These are phyloP conservation scores for Ptilorrhoa leucosticta DNA, from an alignment of 2,113 vertebrate genomes.

Conservation along the genomic window DNA sequence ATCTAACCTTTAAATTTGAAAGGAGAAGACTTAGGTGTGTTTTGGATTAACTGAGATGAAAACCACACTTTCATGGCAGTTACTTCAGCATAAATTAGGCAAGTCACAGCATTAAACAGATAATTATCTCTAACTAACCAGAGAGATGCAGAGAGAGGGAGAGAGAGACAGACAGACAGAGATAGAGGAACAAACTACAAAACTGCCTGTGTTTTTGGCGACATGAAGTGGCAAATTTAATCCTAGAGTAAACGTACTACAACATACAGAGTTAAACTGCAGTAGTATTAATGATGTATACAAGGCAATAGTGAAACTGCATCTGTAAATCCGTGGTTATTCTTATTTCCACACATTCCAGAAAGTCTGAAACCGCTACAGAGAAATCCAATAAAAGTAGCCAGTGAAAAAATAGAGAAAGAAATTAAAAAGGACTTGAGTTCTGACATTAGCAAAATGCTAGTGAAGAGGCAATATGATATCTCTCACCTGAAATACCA, in stretches of 20 bases:
- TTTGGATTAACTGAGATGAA: not conserved
- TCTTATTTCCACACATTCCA: not conserved
- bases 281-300: not conserved
- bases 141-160: not conserved
- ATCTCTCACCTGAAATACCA: not conserved
- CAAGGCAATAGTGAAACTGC: not conserved
- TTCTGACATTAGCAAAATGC: not conserved
- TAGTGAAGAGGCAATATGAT: not conserved
- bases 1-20: not conserved
- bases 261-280: not conserved
- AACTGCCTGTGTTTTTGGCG: not conserved
- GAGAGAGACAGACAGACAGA: not conserved
- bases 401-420: not conserved
- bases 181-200: not conserved
- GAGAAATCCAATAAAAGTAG: not conserved
- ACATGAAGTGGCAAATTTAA: not conserved
- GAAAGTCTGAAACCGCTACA: not conserved
- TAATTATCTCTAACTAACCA: not conserved
- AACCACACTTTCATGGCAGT: rapidly evolving
- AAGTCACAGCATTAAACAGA: not conserved
- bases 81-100: not conserved
- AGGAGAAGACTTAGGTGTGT: not conserved
- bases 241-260: rapidly evolving
- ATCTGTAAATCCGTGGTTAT: not conserved
- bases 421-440: rapidly evolving